A percentile compares a stretch with the other conserved stretches of the same genome.
Conservation (phyloP, 2,888 invertebrate genomes). For the Brachylomia viminalis region DNA sequence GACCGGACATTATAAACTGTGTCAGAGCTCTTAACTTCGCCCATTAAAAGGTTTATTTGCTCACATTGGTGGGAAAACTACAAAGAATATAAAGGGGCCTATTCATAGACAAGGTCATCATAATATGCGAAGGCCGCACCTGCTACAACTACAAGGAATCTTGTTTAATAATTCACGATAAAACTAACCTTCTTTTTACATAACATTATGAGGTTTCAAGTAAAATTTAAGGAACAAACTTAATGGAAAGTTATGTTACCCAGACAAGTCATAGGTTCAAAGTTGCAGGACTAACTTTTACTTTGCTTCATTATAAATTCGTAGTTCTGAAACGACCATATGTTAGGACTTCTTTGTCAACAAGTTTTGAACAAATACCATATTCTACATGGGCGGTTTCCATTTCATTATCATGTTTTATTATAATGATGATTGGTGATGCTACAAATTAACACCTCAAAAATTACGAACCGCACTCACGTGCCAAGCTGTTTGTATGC, state of each 20-base stretch:
- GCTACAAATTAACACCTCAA: not conserved
- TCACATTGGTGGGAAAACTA: constrained; percentile 43
- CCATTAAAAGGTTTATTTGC: constrained; percentile 54
- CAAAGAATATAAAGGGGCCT: constrained; percentile 63
- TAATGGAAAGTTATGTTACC: constrained; percentile 19
- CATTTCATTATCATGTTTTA: not conserved
- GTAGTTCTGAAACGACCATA: constrained; percentile 8
- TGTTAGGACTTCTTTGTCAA: constrained; percentile 14
- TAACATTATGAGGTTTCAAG: constrained; percentile 25
- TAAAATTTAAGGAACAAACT: constrained; percentile 30
- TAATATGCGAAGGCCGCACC: constrained; percentile 58
- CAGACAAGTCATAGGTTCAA: constrained; percentile 23
- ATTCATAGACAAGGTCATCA: constrained; percentile 68
- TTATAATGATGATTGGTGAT: not conserved
- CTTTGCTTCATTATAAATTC: constrained; percentile 27
- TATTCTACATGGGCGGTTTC: not conserved
- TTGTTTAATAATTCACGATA: constrained; percentile 56
- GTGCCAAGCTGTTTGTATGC: too few relatives aligned
- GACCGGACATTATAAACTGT: constrained; percentile 39
- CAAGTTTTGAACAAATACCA: not conserved
- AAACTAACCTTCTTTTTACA: constrained; percentile 11
- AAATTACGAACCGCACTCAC: not conserved
- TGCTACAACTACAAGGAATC: constrained; percentile 35
- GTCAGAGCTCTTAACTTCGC: constrained; percentile 44
- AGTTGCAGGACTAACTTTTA: constrained; percentile 30